A percentile compares a stretch with the other conserved stretches of the same genome.
phyloP scores from a whole-genome alignment of 2,888 invertebrate species.

The Melolontha melolontha region DNA sequence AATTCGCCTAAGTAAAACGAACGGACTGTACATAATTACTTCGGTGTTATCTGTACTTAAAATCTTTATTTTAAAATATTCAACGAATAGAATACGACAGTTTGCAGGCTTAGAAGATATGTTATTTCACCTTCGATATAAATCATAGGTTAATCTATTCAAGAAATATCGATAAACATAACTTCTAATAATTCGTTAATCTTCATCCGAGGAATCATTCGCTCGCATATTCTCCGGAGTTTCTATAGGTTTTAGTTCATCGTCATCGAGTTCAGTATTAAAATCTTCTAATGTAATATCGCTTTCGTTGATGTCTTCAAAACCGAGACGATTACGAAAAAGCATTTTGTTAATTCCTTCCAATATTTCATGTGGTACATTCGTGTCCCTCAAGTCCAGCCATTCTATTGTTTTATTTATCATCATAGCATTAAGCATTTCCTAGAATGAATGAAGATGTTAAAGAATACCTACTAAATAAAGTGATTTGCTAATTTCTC shows the following conservation, averaged over 20 bases:
- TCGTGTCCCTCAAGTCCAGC: slow-evolving; percentile 61
- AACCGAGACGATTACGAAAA: slow-evolving; percentile 62
- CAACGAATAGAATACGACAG: too few relatives aligned
- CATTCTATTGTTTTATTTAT: slow-evolving; percentile 56
- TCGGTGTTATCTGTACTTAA: too few relatives aligned
- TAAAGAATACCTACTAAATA: too few relatives aligned
- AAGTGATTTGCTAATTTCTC: too few relatives aligned
- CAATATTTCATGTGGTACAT: slow-evolving; percentile 67
- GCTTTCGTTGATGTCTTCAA: slow-evolving; percentile 48
- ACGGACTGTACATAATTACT: too few relatives aligned
- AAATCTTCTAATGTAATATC: slow-evolving; percentile 36
- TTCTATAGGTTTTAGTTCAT: slow-evolving; percentile 7
- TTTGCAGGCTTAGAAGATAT: too few relatives aligned
- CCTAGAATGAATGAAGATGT: slow-evolving; percentile 3
- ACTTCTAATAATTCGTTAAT: background rate
- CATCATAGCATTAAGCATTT: slow-evolving; percentile 52
- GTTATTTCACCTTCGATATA: too few relatives aligned
- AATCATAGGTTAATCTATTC: too few relatives aligned
- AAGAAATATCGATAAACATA: too few relatives aligned
- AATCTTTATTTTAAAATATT: too few relatives aligned
- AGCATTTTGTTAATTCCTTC: slow-evolving; percentile 66
- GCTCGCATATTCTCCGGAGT: slow-evolving; percentile 5
- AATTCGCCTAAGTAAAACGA: too few relatives aligned
- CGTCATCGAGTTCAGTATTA: slow-evolving; percentile 32
- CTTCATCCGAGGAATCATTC: slow-evolving; percentile 29